phyloP scores from a whole-genome alignment of 2,888 invertebrate genomes.

The Lepidocyrtinus sp. region DNA sequence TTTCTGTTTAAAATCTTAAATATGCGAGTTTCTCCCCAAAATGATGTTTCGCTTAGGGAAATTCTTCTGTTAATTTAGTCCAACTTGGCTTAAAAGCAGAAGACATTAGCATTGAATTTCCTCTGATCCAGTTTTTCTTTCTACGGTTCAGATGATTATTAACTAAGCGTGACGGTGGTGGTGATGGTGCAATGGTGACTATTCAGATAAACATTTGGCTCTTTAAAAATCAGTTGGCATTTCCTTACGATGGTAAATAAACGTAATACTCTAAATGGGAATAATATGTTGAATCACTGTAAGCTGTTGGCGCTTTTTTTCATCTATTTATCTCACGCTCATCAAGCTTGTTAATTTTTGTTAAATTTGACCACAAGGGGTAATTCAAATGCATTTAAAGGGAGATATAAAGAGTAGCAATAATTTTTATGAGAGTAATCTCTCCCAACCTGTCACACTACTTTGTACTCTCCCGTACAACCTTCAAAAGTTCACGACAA shows the following conservation, averaged over 20 bases:
- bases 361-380: constrained; percentile 44
- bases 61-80: too few relatives aligned
- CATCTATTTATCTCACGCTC: constrained; percentile 13
- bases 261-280: too few relatives aligned
- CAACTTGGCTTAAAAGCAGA: too few relatives aligned
- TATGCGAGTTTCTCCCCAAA: too few relatives aligned
- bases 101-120: too few relatives aligned
- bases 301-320: neutral
- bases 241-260: neutral
- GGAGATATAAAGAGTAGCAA: neutral
- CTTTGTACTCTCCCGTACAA: too few relatives aligned
- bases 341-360: constrained; percentile 41
- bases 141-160: neutral
- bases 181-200: too few relatives aligned
- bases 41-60: too few relatives aligned
- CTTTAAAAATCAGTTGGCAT: neutral
- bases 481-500: too few relatives aligned
- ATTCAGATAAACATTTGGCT: neutral
- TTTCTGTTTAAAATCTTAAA: too few relatives aligned
- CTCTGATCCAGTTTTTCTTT: too few relatives aligned
- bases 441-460: constrained; percentile 34
- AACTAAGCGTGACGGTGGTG: neutral
- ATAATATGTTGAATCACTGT: neutral
- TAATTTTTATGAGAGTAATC: constrained; percentile 21
- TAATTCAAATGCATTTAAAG: constrained; percentile 12